Conservation (phyloP, 2,113 vertebrate genomes). For the Mastomys coucha region DNA sequence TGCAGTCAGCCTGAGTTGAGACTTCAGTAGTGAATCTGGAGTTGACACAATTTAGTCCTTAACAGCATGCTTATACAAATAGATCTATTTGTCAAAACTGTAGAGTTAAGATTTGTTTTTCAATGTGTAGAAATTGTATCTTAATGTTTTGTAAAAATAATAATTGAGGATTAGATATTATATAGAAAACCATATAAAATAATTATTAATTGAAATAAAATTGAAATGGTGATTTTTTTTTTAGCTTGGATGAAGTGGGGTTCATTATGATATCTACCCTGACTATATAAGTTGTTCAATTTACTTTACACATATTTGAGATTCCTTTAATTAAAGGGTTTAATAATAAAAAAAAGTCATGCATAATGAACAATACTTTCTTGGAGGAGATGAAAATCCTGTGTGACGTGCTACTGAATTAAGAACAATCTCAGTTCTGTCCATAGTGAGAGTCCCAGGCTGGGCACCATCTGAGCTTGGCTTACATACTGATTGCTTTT, state of each 20-base stretch:
- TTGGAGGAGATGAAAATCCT: neutral
- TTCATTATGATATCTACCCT: neutral
- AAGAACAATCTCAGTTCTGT: neutral
- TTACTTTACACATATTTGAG: neutral
- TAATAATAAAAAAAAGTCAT: neutral
- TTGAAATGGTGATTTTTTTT: neutral
- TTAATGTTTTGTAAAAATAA: slow-evolving; percentile 15
- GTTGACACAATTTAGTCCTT: neutral
- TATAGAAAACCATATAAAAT: neutral
- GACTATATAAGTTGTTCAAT: neutral
- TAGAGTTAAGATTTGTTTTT: neutral
- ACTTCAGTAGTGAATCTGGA: neutral
- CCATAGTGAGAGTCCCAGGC: neutral
- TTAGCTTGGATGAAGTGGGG: neutral
- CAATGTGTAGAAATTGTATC: slow-evolving; percentile 6
- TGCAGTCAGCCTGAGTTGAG: neutral
- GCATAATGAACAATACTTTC: neutral
- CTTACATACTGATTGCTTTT: neutral
- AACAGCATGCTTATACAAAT: neutral
- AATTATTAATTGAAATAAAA: slow-evolving; percentile 5
- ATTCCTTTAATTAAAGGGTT: neutral
- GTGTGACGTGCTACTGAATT: neutral
- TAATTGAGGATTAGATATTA: neutral
- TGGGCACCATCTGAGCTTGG: neutral
- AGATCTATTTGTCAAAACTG: neutral